These are phyloP conservation scores for Choreutis nemorana DNA, from an alignment of 2,888 invertebrate genomes.

Conservation along the genomic window DNA sequence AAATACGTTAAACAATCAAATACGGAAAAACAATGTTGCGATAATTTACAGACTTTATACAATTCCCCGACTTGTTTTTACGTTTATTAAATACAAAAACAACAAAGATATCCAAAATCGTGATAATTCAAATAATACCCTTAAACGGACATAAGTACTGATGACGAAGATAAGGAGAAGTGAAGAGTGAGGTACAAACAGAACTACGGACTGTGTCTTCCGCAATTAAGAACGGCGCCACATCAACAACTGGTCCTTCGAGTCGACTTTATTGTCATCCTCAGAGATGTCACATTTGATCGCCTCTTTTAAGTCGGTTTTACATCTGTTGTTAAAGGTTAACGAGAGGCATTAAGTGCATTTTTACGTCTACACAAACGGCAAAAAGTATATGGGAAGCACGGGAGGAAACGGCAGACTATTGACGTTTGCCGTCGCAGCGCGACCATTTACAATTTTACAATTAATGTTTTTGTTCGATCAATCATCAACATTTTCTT, in stretches of 20 bases:
- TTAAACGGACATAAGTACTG: constrained; percentile 9
- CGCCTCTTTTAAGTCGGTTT: too few relatives aligned
- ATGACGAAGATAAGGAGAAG: constrained; percentile 17
- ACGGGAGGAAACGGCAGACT: constrained; percentile 22
- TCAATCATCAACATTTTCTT: too few relatives aligned
- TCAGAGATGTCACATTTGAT: too few relatives aligned
- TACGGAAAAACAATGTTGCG: too few relatives aligned
- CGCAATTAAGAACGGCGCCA: constrained; percentile 40
- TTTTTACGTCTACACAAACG: constrained; percentile 30
- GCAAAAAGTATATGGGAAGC: constrained; percentile 27
- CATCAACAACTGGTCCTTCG: constrained; percentile 18
- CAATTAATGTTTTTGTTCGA: too few relatives aligned
- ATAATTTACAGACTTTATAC: too few relatives aligned
- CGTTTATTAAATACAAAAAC: constrained; percentile 7
- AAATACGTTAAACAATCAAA: too few relatives aligned
- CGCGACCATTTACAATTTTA: too few relatives aligned
- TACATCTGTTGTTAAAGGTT: constrained; percentile 43
- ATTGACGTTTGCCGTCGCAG: constrained; percentile 8
- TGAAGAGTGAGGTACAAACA: too few relatives aligned
- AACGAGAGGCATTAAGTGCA: constrained; percentile 41
- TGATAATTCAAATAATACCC: too few relatives aligned
- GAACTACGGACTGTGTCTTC: constrained; percentile 28
- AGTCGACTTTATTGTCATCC: too few relatives aligned
- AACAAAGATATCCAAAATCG: constrained; percentile 14
- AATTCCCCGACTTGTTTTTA: too few relatives aligned